These are phyloP conservation scores for Montipora sp. DNA, from an alignment of 64 coral and sea anemone genomes.

Conservation along the genomic window DNA sequence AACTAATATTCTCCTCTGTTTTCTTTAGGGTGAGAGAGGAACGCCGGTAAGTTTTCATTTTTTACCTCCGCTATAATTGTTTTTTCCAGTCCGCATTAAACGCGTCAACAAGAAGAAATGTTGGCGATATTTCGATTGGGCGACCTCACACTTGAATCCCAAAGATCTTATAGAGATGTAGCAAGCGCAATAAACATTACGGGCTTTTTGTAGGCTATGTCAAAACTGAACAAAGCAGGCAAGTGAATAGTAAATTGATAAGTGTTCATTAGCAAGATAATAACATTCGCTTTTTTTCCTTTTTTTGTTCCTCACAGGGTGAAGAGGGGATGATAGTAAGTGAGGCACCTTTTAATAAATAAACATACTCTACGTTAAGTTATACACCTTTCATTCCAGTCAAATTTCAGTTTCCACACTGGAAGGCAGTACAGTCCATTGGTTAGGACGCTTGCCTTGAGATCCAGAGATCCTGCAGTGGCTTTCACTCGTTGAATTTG, in stretches of 20 bases:
- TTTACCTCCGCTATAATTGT: not conserved
- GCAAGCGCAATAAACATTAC: too few species aligned
- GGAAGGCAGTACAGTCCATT: too few species aligned
- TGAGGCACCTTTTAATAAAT: not conserved
- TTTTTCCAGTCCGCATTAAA: not conserved
- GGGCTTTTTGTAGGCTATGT: too few species aligned
- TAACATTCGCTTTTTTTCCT: not conserved
- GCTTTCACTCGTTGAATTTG: too few species aligned
- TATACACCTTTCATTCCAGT: too few species aligned
- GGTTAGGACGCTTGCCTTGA: too few species aligned
- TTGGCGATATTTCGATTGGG: not conserved
- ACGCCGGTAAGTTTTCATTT: not conserved
- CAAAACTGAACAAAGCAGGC: too few species aligned
- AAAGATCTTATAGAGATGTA: too few species aligned
- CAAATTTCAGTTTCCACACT: too few species aligned
- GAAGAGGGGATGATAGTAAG: not conserved
- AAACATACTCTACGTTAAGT: too few species aligned
- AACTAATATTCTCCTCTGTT: not conserved
- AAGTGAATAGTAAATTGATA: not conserved
- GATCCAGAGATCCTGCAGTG: too few species aligned
- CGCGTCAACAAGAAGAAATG: not conserved
- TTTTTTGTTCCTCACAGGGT: not conserved
- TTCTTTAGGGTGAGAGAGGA: conserved; percentile 18
- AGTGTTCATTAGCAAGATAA: not conserved
- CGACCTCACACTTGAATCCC: too few species aligned